Conservation (phyloP, 2,113 vertebrate species). For the Hippocampus comes region DNA sequence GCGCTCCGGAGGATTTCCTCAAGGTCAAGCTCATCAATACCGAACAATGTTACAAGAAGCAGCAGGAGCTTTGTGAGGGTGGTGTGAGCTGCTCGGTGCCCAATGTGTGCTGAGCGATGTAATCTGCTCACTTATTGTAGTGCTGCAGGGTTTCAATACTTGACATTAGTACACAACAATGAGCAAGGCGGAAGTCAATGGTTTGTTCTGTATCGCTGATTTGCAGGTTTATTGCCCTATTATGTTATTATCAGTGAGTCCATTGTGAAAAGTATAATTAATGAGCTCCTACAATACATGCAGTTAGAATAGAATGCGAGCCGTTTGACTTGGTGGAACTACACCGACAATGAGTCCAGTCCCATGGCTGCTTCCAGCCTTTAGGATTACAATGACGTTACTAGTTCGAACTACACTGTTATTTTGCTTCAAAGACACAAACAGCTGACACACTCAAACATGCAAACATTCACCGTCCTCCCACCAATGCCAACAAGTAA, state of each 20-base stretch:
- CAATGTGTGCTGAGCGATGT: conserved; percentile 46
- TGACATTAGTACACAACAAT: conserved; percentile 46
- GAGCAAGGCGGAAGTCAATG: conserved; percentile 48
- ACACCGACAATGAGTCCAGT: conserved; percentile 11
- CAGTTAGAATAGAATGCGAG: conserved; percentile 5
- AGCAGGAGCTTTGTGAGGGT: conserved; percentile 23
- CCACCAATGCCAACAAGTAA: not conserved
- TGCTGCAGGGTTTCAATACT: conserved; percentile 33
- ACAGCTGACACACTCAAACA: not conserved
- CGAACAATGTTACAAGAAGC: conserved; percentile 56
- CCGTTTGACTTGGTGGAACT: conserved; percentile 1
- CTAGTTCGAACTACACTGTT: not conserved
- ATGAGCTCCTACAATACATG: conserved; percentile 27
- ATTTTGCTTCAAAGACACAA: not conserved
- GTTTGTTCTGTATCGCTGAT: conserved; percentile 42
- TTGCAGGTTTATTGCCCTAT: conserved; percentile 62
- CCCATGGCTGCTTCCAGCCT: no score
- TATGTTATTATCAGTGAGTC: conserved; percentile 26
- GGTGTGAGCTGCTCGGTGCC: conserved; percentile 25
- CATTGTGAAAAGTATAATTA: conserved; percentile 45
- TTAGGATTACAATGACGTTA: not conserved
- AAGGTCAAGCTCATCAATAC: conserved; percentile 55
- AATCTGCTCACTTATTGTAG: conserved; percentile 49
- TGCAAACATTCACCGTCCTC: not conserved
- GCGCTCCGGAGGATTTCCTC: conserved; percentile 63